These are phyloP conservation scores for Serripes groenlandicus DNA, from an alignment of 2,888 invertebrate genomes.

Conservation along the genomic window DNA sequence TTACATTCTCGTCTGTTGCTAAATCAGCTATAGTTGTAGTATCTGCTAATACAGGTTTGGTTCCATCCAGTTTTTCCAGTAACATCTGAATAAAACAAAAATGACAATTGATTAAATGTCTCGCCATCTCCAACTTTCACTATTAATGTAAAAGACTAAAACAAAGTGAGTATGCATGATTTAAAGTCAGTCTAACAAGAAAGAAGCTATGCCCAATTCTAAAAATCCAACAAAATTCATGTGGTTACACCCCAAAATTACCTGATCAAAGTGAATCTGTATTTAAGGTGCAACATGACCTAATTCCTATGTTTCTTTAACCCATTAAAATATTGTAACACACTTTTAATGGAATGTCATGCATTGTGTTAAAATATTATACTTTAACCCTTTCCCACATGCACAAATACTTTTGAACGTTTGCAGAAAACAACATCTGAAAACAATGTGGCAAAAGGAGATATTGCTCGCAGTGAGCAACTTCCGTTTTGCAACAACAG, in stretches of 20 bases:
- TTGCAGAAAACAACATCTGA: not conserved
- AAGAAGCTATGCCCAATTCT: no score
- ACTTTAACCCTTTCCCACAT: not conserved
- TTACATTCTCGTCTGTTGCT: conserved; percentile 72
- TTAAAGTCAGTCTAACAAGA: no score
- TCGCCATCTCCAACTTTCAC: not conserved
- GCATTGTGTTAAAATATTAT: no score
- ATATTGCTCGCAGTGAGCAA: not conserved
- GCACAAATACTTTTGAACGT: not conserved
- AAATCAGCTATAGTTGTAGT: conserved; percentile 89
- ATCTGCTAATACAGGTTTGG: conserved; percentile 86
- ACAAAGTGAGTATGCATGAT: no score
- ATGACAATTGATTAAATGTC: not conserved
- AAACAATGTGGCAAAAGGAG: not conserved
- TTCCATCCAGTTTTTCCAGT: conserved; percentile 95
- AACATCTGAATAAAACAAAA: conserved; percentile 90
- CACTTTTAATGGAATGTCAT: no score
- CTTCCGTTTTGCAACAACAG: not conserved
- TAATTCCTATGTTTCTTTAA: no score
- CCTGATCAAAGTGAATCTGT: no score
- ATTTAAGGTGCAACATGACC: no score
- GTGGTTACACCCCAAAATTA: no score
- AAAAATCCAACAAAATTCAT: no score
- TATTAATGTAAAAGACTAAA: not conserved
- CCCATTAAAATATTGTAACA: no score